A percentile compares a stretch with the other conserved stretches of the same genome.
Conservation (phyloP, 2,113 vertebrate species). For the Osmerus mordax region DNA sequence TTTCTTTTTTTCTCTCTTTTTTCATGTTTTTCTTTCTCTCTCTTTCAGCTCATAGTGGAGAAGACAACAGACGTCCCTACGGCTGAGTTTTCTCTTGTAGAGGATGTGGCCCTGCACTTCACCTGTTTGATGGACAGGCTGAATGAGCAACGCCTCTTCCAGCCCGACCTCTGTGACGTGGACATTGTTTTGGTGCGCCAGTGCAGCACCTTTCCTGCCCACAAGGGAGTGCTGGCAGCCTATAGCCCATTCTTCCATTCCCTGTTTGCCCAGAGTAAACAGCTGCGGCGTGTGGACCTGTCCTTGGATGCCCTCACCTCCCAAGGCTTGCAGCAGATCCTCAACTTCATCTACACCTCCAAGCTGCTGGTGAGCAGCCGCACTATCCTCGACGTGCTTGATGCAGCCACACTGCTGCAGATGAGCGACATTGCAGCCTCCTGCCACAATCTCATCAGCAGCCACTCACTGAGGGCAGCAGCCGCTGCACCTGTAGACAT, state of each 20-base stretch:
- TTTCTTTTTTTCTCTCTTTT: neutral
- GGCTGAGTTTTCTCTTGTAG: slow-evolving; percentile 91
- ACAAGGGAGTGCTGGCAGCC: slow-evolving; percentile 91
- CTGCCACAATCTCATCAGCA: slow-evolving; percentile 88
- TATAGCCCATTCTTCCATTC: slow-evolving; percentile 95
- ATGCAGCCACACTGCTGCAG: slow-evolving; percentile 84
- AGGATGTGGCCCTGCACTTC: slow-evolving; percentile 93
- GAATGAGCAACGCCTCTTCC: slow-evolving; percentile 92
- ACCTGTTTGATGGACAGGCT: slow-evolving; percentile 95
- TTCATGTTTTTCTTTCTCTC: slow-evolving; percentile 10
- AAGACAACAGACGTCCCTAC: slow-evolving; percentile 90
- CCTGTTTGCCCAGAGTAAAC: slow-evolving; percentile 91
- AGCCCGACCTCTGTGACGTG: slow-evolving; percentile 91
- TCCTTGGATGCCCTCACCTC: slow-evolving; percentile 87
- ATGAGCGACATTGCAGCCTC: slow-evolving; percentile 90
- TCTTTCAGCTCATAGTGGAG: slow-evolving; percentile 88
- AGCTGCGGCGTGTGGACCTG: slow-evolving; percentile 87
- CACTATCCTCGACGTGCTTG: slow-evolving; percentile 87
- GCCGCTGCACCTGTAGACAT: slow-evolving; percentile 57
- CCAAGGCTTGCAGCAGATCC: slow-evolving; percentile 89
- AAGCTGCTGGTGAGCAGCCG: slow-evolving; percentile 88
- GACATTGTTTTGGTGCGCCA: slow-evolving; percentile 94
- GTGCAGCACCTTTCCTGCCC: slow-evolving; percentile 86
- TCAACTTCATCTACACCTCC: slow-evolving; percentile 95
- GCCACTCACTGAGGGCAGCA: slow-evolving; percentile 77